Evolutionary conservation across 2,888 invertebrate genomes (phyloP).

Genomic region (Monoplex corrugatus): DNA sequence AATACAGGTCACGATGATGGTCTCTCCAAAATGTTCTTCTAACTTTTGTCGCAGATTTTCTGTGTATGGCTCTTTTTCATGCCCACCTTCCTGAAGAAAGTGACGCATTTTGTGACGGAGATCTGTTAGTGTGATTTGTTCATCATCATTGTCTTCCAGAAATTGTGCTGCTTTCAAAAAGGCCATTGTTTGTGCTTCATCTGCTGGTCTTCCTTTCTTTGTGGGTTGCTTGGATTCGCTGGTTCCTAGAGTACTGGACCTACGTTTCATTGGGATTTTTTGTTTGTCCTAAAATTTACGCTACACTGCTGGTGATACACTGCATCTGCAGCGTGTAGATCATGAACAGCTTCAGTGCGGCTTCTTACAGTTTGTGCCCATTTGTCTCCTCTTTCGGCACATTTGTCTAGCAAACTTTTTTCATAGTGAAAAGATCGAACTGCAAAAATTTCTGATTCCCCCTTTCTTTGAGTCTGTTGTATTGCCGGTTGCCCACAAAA

Average conservation of each 20-base stretch:
- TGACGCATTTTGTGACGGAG: background rate
- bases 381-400: background rate
- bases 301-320: conserved; percentile 34
- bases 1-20: background rate
- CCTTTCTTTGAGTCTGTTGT: background rate
- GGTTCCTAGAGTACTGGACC: background rate
- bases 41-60: no score
- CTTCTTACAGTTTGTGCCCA: background rate
- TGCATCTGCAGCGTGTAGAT: conserved; percentile 44
- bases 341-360: background rate
- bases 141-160: background rate
- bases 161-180: background rate
- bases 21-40: background rate
- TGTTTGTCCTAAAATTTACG: conserved; percentile 30
- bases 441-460: no score
- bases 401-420: background rate
- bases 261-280: conserved; percentile 11
- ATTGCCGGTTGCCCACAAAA: no score
- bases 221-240: background rate
- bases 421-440: background rate
- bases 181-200: background rate
- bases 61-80: conserved; percentile 23
- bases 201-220: background rate
- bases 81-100: background rate
- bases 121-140: background rate